Evolutionary conservation across 2,888 invertebrate genomes (phyloP).

Genomic region (Drosophila limbata): DNA sequence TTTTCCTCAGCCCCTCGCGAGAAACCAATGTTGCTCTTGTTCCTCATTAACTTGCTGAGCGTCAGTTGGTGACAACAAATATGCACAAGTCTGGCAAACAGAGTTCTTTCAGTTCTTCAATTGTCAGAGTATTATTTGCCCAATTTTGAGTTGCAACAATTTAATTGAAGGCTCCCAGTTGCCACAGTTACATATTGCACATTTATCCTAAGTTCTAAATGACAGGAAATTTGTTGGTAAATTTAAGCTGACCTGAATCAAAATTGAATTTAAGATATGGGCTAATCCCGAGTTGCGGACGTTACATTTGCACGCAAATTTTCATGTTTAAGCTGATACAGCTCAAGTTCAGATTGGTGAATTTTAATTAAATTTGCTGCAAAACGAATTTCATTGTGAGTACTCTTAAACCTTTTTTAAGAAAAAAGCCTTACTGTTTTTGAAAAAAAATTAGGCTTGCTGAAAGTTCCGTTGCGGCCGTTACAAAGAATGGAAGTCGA

Average conservation of each 20-base stretch:
- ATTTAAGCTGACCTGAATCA: not conserved
- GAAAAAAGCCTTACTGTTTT: too few relatives aligned
- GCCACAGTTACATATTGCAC: not conserved
- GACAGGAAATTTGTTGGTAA: not conserved
- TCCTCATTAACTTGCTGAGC: slow-evolving; percentile 60
- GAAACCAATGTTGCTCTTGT: slow-evolving; percentile 45
- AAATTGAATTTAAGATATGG: too few relatives aligned
- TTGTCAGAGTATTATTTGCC: slow-evolving; percentile 9
- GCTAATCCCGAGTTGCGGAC: too few relatives aligned
- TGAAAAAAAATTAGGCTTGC: too few relatives aligned
- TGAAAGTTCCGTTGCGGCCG: too few relatives aligned
- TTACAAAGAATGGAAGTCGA: too few relatives aligned
- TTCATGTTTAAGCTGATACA: too few relatives aligned
- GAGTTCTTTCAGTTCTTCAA: slow-evolving; percentile 5
- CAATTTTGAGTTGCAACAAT: not conserved
- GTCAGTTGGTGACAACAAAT: slow-evolving; percentile 44
- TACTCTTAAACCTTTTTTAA: too few relatives aligned
- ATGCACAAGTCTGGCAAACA: slow-evolving; percentile 12
- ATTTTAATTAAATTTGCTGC: too few relatives aligned
- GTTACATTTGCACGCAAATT: too few relatives aligned
- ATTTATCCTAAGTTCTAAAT: not conserved
- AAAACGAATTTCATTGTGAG: too few relatives aligned
- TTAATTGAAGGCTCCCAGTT: not conserved
- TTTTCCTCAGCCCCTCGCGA: slow-evolving; percentile 33
- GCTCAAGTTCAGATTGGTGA: too few relatives aligned